Evolutionary conservation across 2,888 invertebrate genomes (phyloP), one percentile per base, ranked within the genome.

Genomic region (Athetis lepigone): DNA sequence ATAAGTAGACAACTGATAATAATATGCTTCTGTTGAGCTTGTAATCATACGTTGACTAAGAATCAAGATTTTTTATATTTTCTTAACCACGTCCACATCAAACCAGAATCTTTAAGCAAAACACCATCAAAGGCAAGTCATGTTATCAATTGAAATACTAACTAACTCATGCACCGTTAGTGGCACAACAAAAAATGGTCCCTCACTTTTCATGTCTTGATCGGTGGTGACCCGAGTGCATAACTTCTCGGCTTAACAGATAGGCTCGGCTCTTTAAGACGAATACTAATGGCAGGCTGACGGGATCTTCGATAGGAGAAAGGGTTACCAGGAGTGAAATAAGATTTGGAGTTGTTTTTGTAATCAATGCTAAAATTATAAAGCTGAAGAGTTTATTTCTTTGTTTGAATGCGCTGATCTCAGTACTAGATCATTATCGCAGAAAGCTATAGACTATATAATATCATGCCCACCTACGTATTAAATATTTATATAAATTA

Each of bases 221-320:
- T 27, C 29, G 16, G 39, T 36, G 45, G n/a, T 50, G n/a, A 46
- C 19, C 57, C 19, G 23, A 16, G 18, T n/a, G 45, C 54, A 63
- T 58, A 71, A 70, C 50, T 71, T 46, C 29, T 57, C 11, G 18
- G 13, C 9, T 37, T 16, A 29, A 37, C 7, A 43, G 77, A 64
- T 76, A 70, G 57, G 39, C 42, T 50, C 23, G 23, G 23, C 18
- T 18, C 40, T 45, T 9, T 42, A 7, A 19, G 33, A 54, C 21
- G 77, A 71, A 76, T 72, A 76, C 72, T 76, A 58, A 72, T 76
- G 54, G 11, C 19, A 11, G 25, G 8, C 4, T 39, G 27, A 51
- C 49, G 25, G 9, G 45, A 39, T 36, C 23, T 42, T 51, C 21
- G 42, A 47, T 19, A 11, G 21, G 11, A 19, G 11, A 18, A 25